These are phyloP conservation scores for Teleopsis dalmanni DNA, from an alignment of 1,140 invertebrate species.

Conservation along the genomic window DNA sequence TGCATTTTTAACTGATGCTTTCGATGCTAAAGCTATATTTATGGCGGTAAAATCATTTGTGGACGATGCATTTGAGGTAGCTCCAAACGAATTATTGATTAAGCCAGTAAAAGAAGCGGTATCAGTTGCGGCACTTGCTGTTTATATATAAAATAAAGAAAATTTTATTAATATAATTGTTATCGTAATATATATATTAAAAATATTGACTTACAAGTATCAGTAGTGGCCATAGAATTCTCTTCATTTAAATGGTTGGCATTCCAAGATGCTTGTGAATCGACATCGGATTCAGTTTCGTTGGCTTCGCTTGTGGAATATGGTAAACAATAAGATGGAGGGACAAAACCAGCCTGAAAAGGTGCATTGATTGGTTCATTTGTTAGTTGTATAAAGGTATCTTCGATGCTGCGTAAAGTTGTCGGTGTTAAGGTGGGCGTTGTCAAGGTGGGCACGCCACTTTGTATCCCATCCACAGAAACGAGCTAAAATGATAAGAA, in stretches of 20 bases:
- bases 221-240: conserved; percentile 32
- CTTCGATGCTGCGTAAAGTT: conserved; percentile 83
- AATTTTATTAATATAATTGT: not conserved
- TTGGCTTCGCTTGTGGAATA: conserved; percentile 12
- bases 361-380: conserved; percentile 62
- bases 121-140: conserved; percentile 41
- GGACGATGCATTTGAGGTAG: conserved; percentile 31
- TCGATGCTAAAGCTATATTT: conserved; percentile 8
- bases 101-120: conserved; percentile 35
- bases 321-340: conserved; percentile 49
- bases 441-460: conserved; percentile 80
- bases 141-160: conserved; percentile 2
- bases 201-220: conserved; percentile 36
- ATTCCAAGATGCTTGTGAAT: conserved; percentile 36
- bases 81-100: conserved; percentile 18
- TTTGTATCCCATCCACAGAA: conserved; percentile 71
- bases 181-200: not conserved
- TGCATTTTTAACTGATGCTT: conserved; percentile 10
- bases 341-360: conserved; percentile 85
- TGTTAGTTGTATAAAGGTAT: conserved; percentile 63
- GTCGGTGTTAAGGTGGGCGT: conserved; percentile 90
- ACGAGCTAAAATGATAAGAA: conserved; percentile 60
- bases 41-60: conserved; percentile 31
- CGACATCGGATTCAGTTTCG: conserved; percentile 25
- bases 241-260: conserved; percentile 29